Evolutionary conservation across 2,797 vertebrate species (phyloP).

Genomic region (Notamacropus eugenii): DNA sequence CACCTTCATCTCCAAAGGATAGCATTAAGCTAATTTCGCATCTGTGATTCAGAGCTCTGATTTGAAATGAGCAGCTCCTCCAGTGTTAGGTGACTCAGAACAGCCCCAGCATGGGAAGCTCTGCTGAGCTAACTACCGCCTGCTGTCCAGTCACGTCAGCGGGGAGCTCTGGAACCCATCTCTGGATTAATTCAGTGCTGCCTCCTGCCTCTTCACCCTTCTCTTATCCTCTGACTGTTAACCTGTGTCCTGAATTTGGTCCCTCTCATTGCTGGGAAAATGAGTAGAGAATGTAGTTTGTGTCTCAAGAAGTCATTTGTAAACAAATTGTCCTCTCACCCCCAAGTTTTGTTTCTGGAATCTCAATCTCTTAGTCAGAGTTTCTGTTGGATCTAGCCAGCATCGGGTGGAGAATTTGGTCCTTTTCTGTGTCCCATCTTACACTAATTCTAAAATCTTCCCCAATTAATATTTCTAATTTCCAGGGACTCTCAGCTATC

Average conservation of each 20-base stretch:
- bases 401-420: background rate
- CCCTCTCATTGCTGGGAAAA: constrained; percentile 13
- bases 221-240: constrained; percentile 10
- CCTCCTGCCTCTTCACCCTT: background rate
- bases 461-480: background rate
- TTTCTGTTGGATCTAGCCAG: background rate
- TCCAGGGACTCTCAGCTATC: no score
- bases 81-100: background rate
- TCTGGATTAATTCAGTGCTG: background rate
- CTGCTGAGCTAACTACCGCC: background rate
- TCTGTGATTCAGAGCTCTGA: constrained; percentile 19
- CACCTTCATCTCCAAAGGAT: background rate
- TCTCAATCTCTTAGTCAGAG: constrained; percentile 9
- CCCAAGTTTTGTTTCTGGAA: constrained; percentile 38
- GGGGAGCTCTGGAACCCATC: background rate
- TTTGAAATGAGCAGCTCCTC: background rate
- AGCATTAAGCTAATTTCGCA: background rate
- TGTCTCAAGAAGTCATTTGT: background rate
- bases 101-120: background rate
- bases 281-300: constrained; percentile 1
- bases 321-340: constrained; percentile 12
- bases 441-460: background rate
- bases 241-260: background rate
- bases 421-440: background rate
- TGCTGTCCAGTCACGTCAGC: background rate